Conservation (phyloP, 1,140 invertebrate species). For the Drosophila lini region DNA sequence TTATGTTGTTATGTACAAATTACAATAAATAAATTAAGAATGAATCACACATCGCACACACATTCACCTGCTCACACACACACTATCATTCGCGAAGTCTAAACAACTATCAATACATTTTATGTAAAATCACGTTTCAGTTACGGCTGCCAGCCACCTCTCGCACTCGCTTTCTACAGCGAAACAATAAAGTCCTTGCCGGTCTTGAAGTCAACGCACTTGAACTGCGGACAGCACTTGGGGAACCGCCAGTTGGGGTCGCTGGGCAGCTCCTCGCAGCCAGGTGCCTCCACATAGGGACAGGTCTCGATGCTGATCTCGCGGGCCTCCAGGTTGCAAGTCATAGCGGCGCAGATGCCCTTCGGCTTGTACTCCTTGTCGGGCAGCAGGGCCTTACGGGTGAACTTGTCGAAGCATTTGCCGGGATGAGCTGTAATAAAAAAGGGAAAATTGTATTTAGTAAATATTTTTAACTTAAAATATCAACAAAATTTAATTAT, state of each 20-base stretch:
- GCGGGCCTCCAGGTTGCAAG: conserved; percentile 75
- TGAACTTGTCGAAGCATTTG: conserved; percentile 83
- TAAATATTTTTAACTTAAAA: background rate
- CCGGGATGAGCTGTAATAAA: conserved; percentile 71
- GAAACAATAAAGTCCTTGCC: conserved; percentile 82
- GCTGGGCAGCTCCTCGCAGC: conserved; percentile 79
- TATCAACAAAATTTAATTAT: background rate
- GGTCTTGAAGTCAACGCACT: conserved; percentile 81
- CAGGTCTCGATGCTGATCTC: conserved; percentile 83
- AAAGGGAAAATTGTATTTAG: conserved; percentile 13
- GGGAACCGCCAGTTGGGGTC: conserved; percentile 80
- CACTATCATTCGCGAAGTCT: conserved; percentile 15
- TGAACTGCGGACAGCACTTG: conserved; percentile 83
- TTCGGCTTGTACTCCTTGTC: conserved; percentile 83
- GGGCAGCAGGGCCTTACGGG: conserved; percentile 76
- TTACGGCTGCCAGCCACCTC: conserved; percentile 18
- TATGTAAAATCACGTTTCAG: conserved; percentile 77
- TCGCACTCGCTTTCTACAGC: conserved; percentile 44
- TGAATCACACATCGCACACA: conserved; percentile 52
- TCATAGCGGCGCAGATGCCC: conserved; percentile 82
- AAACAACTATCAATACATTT: conserved; percentile 77
- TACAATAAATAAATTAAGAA: conserved; percentile 81
- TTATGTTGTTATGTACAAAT: conserved; percentile 69
- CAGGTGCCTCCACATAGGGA: conserved; percentile 80
- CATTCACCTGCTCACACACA: conserved; percentile 13